These are phyloP conservation scores for Bellardia bayeri DNA, from an alignment of 2,888 invertebrate species.

Conservation along the genomic window DNA sequence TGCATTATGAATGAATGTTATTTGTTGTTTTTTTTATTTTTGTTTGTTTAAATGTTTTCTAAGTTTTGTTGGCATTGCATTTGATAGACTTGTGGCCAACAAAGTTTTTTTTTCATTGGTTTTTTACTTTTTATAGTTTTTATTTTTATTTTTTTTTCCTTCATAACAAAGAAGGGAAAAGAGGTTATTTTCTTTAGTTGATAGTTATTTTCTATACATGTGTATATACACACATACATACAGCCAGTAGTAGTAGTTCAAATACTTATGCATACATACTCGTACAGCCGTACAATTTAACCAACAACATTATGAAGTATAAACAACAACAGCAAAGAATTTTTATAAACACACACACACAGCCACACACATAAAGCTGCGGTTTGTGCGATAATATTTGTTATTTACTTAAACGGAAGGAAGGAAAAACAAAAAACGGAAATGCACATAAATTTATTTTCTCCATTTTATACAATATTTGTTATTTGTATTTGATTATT, in stretches of 20 bases:
- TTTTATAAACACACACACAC: slow-evolving; percentile 24
- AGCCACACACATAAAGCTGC: slow-evolving; percentile 57
- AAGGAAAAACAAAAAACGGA: slow-evolving; percentile 79
- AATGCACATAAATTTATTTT: slow-evolving; percentile 83
- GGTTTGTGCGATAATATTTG: slow-evolving; percentile 82
- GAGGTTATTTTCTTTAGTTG: slow-evolving; percentile 51
- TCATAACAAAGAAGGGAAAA: background rate
- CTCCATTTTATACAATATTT: slow-evolving; percentile 74
- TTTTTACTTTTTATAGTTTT: slow-evolving; percentile 48
- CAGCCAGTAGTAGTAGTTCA: background rate
- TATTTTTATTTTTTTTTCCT: background rate
- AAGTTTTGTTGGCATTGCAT: slow-evolving; percentile 64
- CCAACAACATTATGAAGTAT: slow-evolving; percentile 44
- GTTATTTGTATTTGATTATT: slow-evolving; percentile 73
- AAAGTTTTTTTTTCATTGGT: slow-evolving; percentile 50
- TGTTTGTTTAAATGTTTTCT: slow-evolving; percentile 56
- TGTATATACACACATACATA: background rate
- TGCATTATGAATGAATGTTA: slow-evolving; percentile 47
- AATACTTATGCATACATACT: background rate
- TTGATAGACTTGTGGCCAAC: slow-evolving; percentile 72
- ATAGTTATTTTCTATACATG: slow-evolving; percentile 41
- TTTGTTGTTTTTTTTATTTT: slow-evolving; percentile 22
- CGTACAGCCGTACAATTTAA: slow-evolving; percentile 29
- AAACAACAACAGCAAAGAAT: slow-evolving; percentile 41
- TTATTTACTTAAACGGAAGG: slow-evolving; percentile 83